A percentile compares a stretch with the other conserved stretches of the same genome.
Evolutionary conservation across 2,888 invertebrate genomes (phyloP).

Genomic region (Artemia sp.): DNA sequence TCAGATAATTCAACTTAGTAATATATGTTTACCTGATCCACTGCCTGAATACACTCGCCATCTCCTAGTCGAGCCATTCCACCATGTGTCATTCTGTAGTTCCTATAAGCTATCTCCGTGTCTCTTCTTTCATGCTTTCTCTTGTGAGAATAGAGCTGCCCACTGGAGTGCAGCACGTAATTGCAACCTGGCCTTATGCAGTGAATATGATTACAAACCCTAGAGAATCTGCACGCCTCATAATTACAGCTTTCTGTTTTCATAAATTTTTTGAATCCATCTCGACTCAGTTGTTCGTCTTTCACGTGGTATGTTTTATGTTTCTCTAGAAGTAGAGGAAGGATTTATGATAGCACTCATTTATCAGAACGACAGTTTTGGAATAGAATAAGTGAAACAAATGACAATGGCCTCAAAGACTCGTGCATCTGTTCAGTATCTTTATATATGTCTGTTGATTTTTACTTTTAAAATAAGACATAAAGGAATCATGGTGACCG

Average conservation of each 20-base stretch:
- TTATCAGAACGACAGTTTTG: too few species aligned
- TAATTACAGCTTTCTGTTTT: conserved; percentile 88
- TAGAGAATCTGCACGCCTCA: conserved; percentile 76
- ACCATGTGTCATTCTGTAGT: conserved; percentile 45
- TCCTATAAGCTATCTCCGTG: conserved; percentile 69
- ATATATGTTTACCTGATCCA: neutral
- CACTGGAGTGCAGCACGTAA: conserved; percentile 88
- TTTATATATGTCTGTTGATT: too few species aligned
- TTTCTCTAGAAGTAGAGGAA: conserved; percentile 45
- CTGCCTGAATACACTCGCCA: neutral
- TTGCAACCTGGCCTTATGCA: conserved; percentile 88
- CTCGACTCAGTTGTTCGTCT: conserved; percentile 81
- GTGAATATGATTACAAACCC: conserved; percentile 93
- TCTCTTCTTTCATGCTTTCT: conserved; percentile 90
- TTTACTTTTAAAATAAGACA: too few species aligned
- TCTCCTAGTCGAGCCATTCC: conserved; percentile 33
- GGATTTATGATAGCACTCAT: too few species aligned
- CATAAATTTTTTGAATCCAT: conserved; percentile 97
- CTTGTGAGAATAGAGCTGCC: conserved; percentile 91
- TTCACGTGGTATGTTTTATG: conserved; percentile 97
- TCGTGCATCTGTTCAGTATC: too few species aligned
- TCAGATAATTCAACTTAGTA: too few species aligned
- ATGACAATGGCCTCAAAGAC: too few species aligned
- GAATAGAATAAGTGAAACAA: too few species aligned
- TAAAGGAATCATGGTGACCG: too few species aligned